A percentile compares a stretch with the other conserved stretches of the same genome.
phyloP scores from a whole-genome alignment of 2,797 vertebrate species.

The Moxostoma hubbsi region DNA sequence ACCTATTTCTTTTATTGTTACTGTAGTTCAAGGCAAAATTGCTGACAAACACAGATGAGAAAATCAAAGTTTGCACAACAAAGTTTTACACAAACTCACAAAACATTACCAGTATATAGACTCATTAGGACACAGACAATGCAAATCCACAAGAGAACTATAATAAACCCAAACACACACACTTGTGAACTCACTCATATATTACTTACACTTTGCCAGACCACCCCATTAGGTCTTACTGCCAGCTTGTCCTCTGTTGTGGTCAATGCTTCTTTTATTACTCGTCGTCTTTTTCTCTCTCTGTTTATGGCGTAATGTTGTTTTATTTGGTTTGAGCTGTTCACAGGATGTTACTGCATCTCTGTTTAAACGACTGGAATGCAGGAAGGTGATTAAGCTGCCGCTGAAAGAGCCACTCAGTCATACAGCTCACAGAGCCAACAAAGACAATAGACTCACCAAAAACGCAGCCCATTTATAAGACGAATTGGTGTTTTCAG shows the following conservation, averaged over 20 bases:
- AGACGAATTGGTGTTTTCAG: conserved; percentile 33
- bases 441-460: conserved; percentile 48
- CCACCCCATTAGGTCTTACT: conserved; percentile 32
- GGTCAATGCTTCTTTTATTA: conserved; percentile 52
- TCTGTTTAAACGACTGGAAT: conserved; percentile 59
- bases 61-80: conserved; percentile 6
- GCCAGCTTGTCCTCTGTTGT: conserved; percentile 54
- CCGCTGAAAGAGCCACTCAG: conserved; percentile 71
- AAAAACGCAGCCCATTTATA: conserved; percentile 28
- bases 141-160: conserved; percentile 17
- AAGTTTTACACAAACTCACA: background rate
- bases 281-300: conserved; percentile 24
- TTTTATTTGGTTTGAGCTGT: conserved; percentile 45
- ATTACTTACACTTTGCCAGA: conserved; percentile 27
- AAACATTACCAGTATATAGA: background rate
- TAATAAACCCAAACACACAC: conserved; percentile 23
- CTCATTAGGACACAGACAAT: conserved; percentile 30
- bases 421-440: conserved; percentile 49
- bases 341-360: conserved; percentile 55
- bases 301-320: conserved; percentile 44
- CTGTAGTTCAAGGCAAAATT: background rate
- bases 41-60: conserved; percentile 37
- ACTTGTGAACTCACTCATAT: conserved; percentile 7
- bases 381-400: conserved; percentile 73
- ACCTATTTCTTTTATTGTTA: too few relatives aligned